phyloP scores from a whole-genome alignment of 2,888 invertebrate genomes.

The Lasioglossum marginatum region DNA sequence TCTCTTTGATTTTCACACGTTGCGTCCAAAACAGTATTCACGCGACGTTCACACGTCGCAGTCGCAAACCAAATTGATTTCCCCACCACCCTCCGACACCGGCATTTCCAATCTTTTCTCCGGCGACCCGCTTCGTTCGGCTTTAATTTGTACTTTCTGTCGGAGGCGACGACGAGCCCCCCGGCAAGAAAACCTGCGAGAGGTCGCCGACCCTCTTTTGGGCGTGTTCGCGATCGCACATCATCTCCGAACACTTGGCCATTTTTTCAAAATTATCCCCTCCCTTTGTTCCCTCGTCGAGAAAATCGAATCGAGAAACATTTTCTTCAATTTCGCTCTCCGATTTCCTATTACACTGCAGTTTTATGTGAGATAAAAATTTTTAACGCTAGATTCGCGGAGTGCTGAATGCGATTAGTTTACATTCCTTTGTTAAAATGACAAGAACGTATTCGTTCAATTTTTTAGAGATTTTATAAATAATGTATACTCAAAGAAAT shows the following conservation, averaged over 20 bases:
- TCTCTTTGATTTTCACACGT: slow-evolving; percentile 59
- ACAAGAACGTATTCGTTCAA: no score
- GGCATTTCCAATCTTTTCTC: neutral
- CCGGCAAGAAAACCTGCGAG: neutral
- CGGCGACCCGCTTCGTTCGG: slow-evolving; percentile 2
- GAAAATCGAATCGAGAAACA: no score
- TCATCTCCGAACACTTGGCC: neutral
- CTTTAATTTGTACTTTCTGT: neutral
- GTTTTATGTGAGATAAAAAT: no score
- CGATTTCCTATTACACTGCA: no score
- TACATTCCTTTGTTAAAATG: no score
- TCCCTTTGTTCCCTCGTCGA: no score
- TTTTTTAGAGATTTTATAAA: no score
- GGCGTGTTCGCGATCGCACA: neutral
- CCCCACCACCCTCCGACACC: neutral
- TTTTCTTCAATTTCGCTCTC: no score
- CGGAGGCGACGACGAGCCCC: neutral
- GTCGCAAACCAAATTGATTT: slow-evolving; percentile 47
- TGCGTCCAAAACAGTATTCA: slow-evolving; percentile 48
- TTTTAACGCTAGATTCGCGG: no score
- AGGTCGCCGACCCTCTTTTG: neutral
- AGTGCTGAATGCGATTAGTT: no score
- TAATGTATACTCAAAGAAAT: no score
- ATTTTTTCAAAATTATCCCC: neutral
- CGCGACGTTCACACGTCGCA: slow-evolving; percentile 49